These are phyloP conservation scores for Apodemia mormo DNA, from an alignment of 2,888 invertebrate genomes.

Conservation along the genomic window DNA sequence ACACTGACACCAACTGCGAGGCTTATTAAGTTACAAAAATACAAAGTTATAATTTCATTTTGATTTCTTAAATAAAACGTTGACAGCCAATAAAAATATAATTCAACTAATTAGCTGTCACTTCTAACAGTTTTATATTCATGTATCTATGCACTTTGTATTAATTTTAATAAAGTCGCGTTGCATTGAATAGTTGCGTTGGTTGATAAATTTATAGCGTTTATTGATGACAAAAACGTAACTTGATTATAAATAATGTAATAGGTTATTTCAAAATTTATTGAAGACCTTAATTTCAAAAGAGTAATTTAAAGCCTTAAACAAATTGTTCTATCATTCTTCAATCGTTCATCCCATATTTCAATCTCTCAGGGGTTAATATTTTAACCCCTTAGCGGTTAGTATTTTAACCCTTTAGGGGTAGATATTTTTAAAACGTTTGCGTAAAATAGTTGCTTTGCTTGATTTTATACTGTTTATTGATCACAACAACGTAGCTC, in stretches of 20 bases:
- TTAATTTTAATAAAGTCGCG: slow-evolving; percentile 40
- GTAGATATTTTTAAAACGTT: too few species aligned
- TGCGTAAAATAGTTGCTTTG: slow-evolving; percentile 30
- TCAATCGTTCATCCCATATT: too few species aligned
- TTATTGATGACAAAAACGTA: slow-evolving; percentile 22
- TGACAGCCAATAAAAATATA: slow-evolving; percentile 7
- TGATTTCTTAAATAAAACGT: slow-evolving; percentile 7
- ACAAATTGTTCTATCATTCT: too few species aligned
- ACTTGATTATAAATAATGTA: background rate
- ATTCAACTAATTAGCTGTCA: slow-evolving; percentile 18
- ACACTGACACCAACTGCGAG: background rate
- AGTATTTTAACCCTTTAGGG: too few species aligned
- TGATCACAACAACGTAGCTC: slow-evolving; percentile 21
- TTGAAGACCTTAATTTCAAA: background rate
- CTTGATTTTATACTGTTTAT: slow-evolving; percentile 29
- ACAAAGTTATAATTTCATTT: slow-evolving; percentile 4
- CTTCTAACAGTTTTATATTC: slow-evolving; percentile 31
- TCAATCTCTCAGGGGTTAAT: too few species aligned
- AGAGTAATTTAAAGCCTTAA: too few species aligned
- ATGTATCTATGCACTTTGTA: slow-evolving; percentile 40
- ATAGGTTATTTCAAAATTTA: slow-evolving; percentile 1
- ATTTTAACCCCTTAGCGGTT: too few species aligned
- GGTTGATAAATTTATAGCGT: slow-evolving; percentile 31
- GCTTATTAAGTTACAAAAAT: background rate
- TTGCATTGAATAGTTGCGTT: slow-evolving; percentile 30